Base-by-base conservation (phyloP, 2,113 vertebrate genomes). In the Tursiops truncatus region DNA sequence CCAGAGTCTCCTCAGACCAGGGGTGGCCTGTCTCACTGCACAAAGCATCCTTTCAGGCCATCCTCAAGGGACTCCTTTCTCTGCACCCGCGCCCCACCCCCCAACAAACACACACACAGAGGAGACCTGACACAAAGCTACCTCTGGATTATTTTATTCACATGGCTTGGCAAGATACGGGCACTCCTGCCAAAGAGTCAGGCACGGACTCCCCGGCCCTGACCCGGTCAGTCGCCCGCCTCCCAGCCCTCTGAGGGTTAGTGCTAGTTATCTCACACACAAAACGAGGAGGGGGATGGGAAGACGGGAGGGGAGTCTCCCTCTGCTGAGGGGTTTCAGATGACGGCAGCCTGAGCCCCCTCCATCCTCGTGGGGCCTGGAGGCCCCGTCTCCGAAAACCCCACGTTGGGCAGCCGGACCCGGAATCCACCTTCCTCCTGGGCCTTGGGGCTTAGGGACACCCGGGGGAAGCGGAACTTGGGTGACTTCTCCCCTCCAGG, bases 381-480 rank as follows among this genome's bases (percentile, higher is more conserved):
- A 88, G 96, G 31, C 60, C 76, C 97, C 0, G 87, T 67, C 79
- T 98, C 98, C 0, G 98, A 98, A 84, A 99, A 99, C 44, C 99
- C 98, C 53, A 99, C 96, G 0, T 96, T 98, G 31, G 99, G 99
- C 89, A 99, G 96, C 94, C 98, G 98, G 47, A 99, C 98, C 95
- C 98, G 98, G 97, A 99, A 98, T 5, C 98, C 98, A 12, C 98
- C 98, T 5, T 88, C 97, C 10, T 98, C 98, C 12, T 97, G 98
- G 50, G 98, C 98, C 92, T 99, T 99, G 73, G 99, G 98, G 94
- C 99, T 99, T 62, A 99, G 97, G 41, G 98, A 98, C 96, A 99
- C 98, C 84, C 99, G 99, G 0, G 99, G 99, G 81, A 99, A 98
- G 87, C 98, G 99, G 95, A 99, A 99, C 98, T 98, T 99, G 7